Base-by-base conservation (phyloP, 1,140 invertebrate species). In the Philopotamus ludificatus region DNA sequence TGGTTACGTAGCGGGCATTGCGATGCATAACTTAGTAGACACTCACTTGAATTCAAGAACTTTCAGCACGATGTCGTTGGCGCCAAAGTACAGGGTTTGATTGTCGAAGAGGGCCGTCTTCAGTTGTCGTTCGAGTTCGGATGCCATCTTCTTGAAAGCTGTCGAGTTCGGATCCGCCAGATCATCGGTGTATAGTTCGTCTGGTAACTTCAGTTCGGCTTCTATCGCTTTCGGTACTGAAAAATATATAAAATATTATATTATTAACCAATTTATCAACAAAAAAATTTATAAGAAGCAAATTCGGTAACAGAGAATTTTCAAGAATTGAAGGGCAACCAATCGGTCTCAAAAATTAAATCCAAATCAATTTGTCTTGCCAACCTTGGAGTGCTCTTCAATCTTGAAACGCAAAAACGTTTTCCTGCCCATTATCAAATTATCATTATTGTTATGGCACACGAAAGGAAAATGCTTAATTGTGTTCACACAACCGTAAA, bases 191-290 rank as follows among this genome's bases (percentile, higher is more conserved):
- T 84, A 90, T 42, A 84, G 75, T 58, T 87, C 78, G 72, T 89
- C 86, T 62, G 87, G 85, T 15, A 92, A 81, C 47, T 75, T 84
- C 10, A 90, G 71, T 72, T 85, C 80, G 7, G 87, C 87, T 73
- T 90, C 86, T 18, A 90, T 67, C 8, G 85, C 84, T 72, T 83
- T 77, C 57, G 88, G 85, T 63, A 90, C 87, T 82, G 76, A 71
- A 80, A 81, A 16, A 55, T 18, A 58, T 39, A 65, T 20, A 55
- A 50, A 63, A 63, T 62, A 53, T 34, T 28, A 8, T 23, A 34
- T 34, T 34, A n/a, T 15, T 45, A 45, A 45, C 7, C 3, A 21
- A 51, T 51, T 8, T 16, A 47, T 4, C 28, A 34, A 34, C 12
- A 12, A 45, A 10, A 15, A 45, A 10, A 16, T 18, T 45, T 18